Evolutionary conservation across 2,888 invertebrate species (phyloP).

Genomic region (Catocala sponsa): DNA sequence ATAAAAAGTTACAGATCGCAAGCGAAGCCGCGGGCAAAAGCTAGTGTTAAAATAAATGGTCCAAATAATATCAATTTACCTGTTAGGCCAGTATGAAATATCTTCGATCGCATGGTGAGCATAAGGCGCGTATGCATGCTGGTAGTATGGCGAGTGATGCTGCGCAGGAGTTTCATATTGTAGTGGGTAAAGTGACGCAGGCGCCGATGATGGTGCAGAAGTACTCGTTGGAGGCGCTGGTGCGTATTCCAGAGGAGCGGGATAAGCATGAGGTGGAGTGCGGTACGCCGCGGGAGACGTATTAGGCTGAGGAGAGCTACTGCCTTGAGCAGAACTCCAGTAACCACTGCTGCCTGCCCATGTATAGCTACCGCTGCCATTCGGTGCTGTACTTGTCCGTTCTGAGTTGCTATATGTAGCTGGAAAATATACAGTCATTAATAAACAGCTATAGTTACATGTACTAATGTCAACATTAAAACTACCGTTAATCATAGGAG

Average conservation of each 20-base stretch:
- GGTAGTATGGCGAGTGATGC: conserved; percentile 82
- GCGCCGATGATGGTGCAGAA: conserved; percentile 68
- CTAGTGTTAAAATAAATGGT: no score
- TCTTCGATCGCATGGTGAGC: conserved; percentile 84
- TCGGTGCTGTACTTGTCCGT: conserved; percentile 70
- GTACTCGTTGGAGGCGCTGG: conserved; percentile 71
- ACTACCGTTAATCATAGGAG: no score
- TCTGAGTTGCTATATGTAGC: conserved; percentile 79
- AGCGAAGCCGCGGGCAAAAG: no score
- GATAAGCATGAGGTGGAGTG: conserved; percentile 81
- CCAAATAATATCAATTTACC: conserved; percentile 54
- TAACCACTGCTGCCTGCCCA: conserved; percentile 80
- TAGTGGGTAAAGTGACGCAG: conserved; percentile 78
- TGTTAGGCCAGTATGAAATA: conserved; percentile 84
- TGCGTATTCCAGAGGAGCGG: conserved; percentile 79
- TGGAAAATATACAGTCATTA: conserved; percentile 42
- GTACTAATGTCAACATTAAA: no score
- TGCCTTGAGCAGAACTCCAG: conserved; percentile 78
- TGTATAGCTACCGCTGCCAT: conserved; percentile 76
- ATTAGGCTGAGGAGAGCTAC: conserved; percentile 76
- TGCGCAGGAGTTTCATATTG: conserved; percentile 80
- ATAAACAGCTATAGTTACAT: no score
- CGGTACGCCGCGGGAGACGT: conserved; percentile 80
- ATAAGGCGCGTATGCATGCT: conserved; percentile 83
- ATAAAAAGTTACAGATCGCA: no score